Evolutionary conservation across 2,888 invertebrate species (phyloP).

Genomic region (Dolomedes plantarius): DNA sequence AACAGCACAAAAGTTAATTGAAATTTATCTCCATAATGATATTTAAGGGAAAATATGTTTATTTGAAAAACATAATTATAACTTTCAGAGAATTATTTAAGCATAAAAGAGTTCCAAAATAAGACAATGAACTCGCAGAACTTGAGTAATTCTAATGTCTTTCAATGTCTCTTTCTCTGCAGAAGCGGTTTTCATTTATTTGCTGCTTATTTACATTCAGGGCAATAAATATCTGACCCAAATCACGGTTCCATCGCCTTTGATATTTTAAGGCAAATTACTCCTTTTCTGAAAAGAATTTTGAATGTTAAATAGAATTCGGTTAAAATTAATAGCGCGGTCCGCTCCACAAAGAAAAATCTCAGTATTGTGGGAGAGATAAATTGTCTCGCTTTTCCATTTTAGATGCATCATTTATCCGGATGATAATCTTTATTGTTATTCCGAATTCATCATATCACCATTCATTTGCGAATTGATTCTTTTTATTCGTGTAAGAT

Average conservation of each 20-base stretch:
- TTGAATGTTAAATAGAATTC: neutral
- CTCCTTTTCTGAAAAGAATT: neutral
- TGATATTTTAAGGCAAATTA: neutral
- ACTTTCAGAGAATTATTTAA: no score
- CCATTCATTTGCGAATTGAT: neutral
- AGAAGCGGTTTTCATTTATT: neutral
- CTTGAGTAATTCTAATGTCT: no score
- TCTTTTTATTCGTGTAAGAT: neutral
- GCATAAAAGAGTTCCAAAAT: no score
- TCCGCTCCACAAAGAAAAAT: neutral
- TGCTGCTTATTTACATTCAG: neutral
- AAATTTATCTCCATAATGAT: no score
- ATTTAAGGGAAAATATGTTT: no score
- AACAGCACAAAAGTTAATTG: no score
- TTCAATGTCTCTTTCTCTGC: no score
- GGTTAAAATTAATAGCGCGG: neutral
- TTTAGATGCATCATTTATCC: conserved; percentile 9
- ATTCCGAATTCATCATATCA: neutral
- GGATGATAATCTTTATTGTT: neutral
- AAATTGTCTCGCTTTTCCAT: neutral
- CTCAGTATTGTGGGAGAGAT: neutral
- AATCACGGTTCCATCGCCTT: neutral
- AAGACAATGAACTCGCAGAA: no score
- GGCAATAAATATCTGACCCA: neutral
- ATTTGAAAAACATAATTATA: no score